Conservation (phyloP, 92 coral and sea anemone genomes). For the Actinostola sp. region DNA sequence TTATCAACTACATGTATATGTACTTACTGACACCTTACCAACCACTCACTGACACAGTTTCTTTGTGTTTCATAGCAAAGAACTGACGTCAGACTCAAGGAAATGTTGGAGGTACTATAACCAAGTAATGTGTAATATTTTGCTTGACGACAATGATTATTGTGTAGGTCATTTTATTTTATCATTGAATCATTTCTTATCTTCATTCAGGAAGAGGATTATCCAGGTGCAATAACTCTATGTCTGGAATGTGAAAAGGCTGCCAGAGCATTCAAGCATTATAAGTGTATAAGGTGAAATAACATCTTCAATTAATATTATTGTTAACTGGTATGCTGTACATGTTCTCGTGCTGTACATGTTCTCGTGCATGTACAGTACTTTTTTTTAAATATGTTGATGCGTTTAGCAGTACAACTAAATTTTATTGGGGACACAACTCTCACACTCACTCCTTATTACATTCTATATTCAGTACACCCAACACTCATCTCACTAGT, state of each 20-base stretch:
- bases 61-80: slow-evolving; percentile 74
- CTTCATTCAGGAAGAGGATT: slow-evolving; percentile 82
- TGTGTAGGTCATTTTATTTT: background rate
- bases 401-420: too few species aligned
- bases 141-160: background rate
- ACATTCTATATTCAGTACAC: too few species aligned
- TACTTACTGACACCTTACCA: background rate
- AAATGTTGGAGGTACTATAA: slow-evolving; percentile 86
- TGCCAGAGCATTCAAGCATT: slow-evolving; percentile 96
- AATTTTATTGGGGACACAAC: too few species aligned
- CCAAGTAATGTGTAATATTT: background rate
- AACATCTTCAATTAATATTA: too few species aligned
- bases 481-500: too few species aligned
- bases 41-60: background rate
- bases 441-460: too few species aligned
- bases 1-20: background rate
- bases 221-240: slow-evolving; percentile 94
- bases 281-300: slow-evolving; percentile 85
- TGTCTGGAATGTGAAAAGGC: slow-evolving; percentile 99
- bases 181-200: background rate
- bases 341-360: too few species aligned
- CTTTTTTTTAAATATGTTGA: too few species aligned
- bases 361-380: too few species aligned
- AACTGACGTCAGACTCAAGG: slow-evolving; percentile 92
- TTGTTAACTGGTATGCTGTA: too few species aligned